A percentile compares a stretch with the other conserved stretches of the same genome.
These are phyloP conservation scores for Mesocricetus auratus DNA, from an alignment of 2,113 vertebrate genomes.

Conservation along the genomic window DNA sequence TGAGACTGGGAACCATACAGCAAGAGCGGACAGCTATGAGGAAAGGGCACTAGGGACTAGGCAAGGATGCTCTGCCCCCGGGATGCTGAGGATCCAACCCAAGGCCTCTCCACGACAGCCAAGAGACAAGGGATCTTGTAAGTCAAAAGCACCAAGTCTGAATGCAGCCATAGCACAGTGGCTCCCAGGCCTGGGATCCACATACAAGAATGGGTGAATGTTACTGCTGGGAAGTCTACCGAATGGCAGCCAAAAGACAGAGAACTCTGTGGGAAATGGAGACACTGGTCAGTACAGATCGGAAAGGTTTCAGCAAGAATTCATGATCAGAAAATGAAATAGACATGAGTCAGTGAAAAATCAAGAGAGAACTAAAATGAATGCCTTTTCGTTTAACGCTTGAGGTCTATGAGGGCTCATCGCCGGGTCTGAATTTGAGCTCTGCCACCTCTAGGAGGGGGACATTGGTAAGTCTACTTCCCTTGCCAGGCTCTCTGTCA, in stretches of 20 bases:
- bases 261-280: background rate
- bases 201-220: too few species aligned
- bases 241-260: too few species aligned
- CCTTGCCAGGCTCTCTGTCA: background rate
- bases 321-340: background rate
- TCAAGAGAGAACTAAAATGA: background rate
- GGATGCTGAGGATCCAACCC: background rate
- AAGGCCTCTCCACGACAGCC: background rate
- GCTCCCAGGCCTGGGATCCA: background rate
- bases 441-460: background rate
- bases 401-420: background rate
- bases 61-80: background rate
- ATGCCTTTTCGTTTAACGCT: background rate
- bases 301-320: background rate
- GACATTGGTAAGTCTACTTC: background rate
- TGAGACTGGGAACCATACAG: background rate
- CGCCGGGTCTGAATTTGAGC: background rate
- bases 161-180: background rate
- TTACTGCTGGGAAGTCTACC: background rate
- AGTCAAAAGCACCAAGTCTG: background rate
- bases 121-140: background rate
- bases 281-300: too few species aligned
- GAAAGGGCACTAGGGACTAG: background rate
- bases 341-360: background rate
- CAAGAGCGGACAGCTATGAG: background rate